phyloP scores from a whole-genome alignment of 2,797 vertebrate genomes.

The Pampus argenteus region DNA sequence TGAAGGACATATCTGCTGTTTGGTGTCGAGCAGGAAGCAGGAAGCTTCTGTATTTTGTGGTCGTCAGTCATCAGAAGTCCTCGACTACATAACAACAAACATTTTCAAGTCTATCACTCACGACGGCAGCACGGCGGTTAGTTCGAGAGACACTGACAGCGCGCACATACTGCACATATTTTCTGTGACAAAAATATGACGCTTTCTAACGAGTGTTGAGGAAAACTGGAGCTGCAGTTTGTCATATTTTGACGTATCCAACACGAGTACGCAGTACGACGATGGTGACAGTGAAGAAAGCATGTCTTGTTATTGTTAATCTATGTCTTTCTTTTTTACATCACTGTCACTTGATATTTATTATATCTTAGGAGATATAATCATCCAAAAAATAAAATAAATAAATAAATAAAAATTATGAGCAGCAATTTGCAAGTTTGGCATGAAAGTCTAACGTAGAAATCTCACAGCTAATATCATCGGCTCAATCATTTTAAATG shows the following conservation, averaged over 20 bases:
- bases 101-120: conserved; percentile 42
- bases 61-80: conserved; percentile 51
- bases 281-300: background rate
- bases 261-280: conserved; percentile 1
- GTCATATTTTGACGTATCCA: conserved; percentile 20
- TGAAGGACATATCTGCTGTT: too few relatives aligned
- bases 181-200: conserved; percentile 38
- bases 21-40: too few relatives aligned
- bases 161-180: conserved; percentile 2
- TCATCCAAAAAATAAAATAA: background rate
- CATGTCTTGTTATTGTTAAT: background rate
- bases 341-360: conserved; percentile 13
- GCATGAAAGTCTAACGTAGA: background rate
- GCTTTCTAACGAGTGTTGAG: conserved; percentile 21
- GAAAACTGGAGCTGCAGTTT: conserved; percentile 17
- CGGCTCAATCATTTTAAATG: conserved; percentile 28
- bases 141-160: conserved; percentile 47
- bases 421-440: conserved; percentile 17
- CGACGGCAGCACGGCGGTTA: conserved; percentile 25
- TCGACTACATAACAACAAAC: conserved; percentile 44
- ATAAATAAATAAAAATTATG: too few relatives aligned
- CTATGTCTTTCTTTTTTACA: conserved; percentile 22
- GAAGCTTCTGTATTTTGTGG: conserved; percentile 10
- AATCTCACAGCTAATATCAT: conserved; percentile 6
- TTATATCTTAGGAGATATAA: background rate